Percentiles rank a stretch among this genome's conserved stretches.
phyloP scores from a whole-genome alignment of 2,113 vertebrate species.

The Canis aureus region DNA sequence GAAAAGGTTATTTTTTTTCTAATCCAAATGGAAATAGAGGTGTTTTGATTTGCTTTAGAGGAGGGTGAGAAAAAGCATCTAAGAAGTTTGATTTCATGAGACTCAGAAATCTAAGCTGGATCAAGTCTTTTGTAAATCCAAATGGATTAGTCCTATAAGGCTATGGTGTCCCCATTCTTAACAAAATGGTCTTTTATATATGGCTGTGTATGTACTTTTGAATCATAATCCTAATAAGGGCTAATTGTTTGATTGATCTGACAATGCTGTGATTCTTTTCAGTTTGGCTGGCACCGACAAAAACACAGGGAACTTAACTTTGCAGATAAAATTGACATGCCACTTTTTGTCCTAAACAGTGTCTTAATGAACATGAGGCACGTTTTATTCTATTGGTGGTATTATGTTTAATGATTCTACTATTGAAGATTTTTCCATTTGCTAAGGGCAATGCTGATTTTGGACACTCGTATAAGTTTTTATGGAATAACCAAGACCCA shows the following conservation, averaged over 20 bases:
- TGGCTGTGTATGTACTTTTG: background rate
- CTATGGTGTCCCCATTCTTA: slow-evolving; percentile 8
- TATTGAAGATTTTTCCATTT: background rate
- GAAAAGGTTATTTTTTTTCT: slow-evolving; percentile 39
- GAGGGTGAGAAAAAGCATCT: slow-evolving; percentile 34
- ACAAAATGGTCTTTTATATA: slow-evolving; percentile 44
- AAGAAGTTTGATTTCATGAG: background rate
- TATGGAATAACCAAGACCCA: background rate
- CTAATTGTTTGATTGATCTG: background rate
- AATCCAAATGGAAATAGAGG: slow-evolving; percentile 1
- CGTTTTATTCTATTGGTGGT: background rate
- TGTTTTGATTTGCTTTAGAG: slow-evolving; percentile 34
- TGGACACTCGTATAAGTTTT: background rate
- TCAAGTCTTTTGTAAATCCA: slow-evolving; percentile 50
- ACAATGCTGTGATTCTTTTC: background rate
- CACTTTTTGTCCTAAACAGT: background rate
- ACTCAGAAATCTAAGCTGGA: slow-evolving; percentile 16
- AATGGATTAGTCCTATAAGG: slow-evolving; percentile 35
- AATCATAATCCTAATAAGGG: background rate
- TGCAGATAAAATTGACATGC: background rate
- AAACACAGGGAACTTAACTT: background rate
- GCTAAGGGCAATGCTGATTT: background rate
- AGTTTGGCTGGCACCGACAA: background rate
- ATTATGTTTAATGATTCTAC: background rate
- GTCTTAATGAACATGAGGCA: background rate